A percentile compares a stretch with the other conserved stretches of the same genome.
phyloP scores from a whole-genome alignment of 2,888 invertebrate species.

The Carabus problematicus region DNA sequence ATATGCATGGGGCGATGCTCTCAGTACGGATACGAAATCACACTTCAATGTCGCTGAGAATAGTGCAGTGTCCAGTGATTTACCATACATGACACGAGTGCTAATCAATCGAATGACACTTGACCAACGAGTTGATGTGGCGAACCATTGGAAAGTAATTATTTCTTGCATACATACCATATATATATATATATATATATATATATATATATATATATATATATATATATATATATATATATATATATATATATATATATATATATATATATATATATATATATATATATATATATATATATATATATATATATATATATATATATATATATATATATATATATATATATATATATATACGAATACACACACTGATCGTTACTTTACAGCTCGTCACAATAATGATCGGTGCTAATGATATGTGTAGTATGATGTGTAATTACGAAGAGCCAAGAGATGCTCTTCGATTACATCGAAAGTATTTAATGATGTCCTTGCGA shows the following conservation, averaged over 20 bases:
- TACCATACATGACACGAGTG: slow-evolving; percentile 65
- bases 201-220: too few relatives aligned
- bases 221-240: too few relatives aligned
- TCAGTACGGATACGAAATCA: slow-evolving; percentile 57
- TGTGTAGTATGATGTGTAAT: slow-evolving; percentile 66
- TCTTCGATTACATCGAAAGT: slow-evolving; percentile 60
- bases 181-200: background rate
- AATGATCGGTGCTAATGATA: slow-evolving; percentile 69
- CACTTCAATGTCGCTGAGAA: slow-evolving; percentile 68
- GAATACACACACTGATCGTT: too few relatives aligned
- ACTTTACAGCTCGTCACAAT: slow-evolving; percentile 63
- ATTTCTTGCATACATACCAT: background rate
- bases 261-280: too few relatives aligned
- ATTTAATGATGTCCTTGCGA: slow-evolving; percentile 62
- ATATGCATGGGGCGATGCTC: slow-evolving; percentile 64
- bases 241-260: too few relatives aligned
- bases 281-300: too few relatives aligned
- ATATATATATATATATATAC: too few relatives aligned
- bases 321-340: too few relatives aligned
- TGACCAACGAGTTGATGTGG: slow-evolving; percentile 63
- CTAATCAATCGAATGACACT: slow-evolving; percentile 63
- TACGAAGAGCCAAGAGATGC: slow-evolving; percentile 56
- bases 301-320: too few relatives aligned
- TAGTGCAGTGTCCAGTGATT: slow-evolving; percentile 65
- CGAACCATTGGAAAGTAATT: slow-evolving; percentile 68